phyloP scores from a whole-genome alignment of 2,888 invertebrate genomes.

The Lamellibrachia satsuma region DNA sequence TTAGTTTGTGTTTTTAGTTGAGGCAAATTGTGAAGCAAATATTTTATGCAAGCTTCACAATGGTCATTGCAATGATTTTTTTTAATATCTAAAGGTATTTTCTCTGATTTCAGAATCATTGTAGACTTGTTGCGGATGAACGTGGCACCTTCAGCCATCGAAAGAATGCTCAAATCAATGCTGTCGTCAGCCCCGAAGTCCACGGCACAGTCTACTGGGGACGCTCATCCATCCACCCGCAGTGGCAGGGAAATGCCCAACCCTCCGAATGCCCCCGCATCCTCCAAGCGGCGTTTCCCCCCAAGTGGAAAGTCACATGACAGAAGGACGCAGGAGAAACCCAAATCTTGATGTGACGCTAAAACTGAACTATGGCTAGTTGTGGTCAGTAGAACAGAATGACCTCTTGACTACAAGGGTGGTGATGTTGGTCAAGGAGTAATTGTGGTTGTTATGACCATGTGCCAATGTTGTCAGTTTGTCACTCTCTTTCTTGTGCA shows the following conservation, averaged over 20 bases:
- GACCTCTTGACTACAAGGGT: background rate
- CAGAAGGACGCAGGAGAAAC: background rate
- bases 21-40: too few species aligned
- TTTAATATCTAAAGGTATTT: background rate
- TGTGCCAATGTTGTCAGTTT: background rate
- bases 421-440: background rate
- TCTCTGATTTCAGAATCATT: slow-evolving; percentile 21
- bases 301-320: background rate
- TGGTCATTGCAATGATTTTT: background rate
- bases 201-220: background rate
- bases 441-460: background rate
- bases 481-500: too few species aligned
- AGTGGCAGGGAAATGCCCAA: background rate
- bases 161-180: slow-evolving; percentile 4
- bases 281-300: background rate
- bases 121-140: slow-evolving; percentile 30
- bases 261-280: background rate
- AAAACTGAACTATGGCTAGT: background rate
- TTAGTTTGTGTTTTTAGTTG: too few species aligned
- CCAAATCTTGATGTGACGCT: background rate
- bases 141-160: slow-evolving; percentile 26
- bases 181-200: background rate
- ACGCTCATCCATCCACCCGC: background rate
- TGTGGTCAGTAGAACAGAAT: background rate
- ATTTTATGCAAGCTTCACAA: too few species aligned